Evolutionary conservation across 1,140 invertebrate species (phyloP), one percentile per base, ranked within the genome.

Genomic region (Philopotamus ludificatus): DNA sequence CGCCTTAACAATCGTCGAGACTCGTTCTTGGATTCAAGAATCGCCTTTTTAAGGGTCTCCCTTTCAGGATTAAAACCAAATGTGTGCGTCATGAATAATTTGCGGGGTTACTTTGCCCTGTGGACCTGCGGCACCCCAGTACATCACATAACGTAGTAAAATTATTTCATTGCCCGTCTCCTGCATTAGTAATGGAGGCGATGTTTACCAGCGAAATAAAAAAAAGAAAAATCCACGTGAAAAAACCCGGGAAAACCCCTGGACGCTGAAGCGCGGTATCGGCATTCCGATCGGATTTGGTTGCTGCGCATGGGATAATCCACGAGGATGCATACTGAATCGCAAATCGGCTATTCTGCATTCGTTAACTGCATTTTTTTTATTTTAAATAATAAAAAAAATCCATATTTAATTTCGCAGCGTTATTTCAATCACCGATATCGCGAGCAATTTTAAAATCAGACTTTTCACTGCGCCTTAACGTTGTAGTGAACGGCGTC

Each of bases 71-170:
- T 42, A 42, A 42, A 57, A 42, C 41, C 54, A 57, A 57, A 57
- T 57, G 54, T 39, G 54, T 20, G 54, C n/a, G 34, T 42, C 34
- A 9, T 57, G 54, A 57, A 57, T 57, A 57, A 57, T 57, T 57
- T 34, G 28, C 28, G 28, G 4, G 28, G 28, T 12, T 34, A 34
- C n/a, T n/a, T n/a, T n/a, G n/a, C 28, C 28, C 54, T 20, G 34
- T 16, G 54, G 54, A 39, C 41, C 51, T 26, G 15, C n/a, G 8
- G 16, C 28, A 23, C 21, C 47, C 16, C 47, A 9, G 51, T 55
- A 55, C 18, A 55, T 55, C 51, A 39, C 51, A 55, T 55, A 55
- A 57, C 54, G 22, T 57, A 21, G 15, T 57, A 28, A 57, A 57
- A 57, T 57, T 57, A 57, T 57, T 57, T 57, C 34, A 57, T 57